phyloP scores from a whole-genome alignment of 2,797 vertebrate species.

The Pantherophis vulpinus region DNA sequence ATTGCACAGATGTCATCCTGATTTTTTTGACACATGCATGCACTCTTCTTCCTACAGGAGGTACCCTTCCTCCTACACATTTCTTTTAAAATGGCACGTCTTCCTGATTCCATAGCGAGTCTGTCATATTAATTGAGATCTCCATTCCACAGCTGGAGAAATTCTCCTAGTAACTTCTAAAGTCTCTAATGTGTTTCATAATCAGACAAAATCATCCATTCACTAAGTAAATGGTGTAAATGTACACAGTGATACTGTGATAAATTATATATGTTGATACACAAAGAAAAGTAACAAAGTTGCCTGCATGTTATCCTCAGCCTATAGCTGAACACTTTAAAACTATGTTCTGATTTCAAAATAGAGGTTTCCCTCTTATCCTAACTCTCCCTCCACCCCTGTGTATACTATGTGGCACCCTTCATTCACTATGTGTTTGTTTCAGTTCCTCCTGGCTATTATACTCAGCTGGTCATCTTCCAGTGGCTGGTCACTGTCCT shows the following conservation, averaged over 20 bases:
- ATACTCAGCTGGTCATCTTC: not conserved
- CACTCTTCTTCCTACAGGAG: not conserved
- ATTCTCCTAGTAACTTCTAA: not conserved
- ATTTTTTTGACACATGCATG: not conserved
- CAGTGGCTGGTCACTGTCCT: not conserved
- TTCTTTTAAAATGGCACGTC: not conserved
- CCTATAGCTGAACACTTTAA: not conserved
- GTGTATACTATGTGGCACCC: not conserved
- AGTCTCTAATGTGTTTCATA: not conserved
- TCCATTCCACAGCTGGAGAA: not conserved
- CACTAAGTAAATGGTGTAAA: not conserved
- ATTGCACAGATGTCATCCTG: not conserved
- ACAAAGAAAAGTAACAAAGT: not conserved
- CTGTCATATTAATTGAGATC: not conserved
- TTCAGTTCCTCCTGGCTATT: not conserved
- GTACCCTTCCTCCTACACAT: not conserved
- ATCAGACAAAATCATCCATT: not conserved
- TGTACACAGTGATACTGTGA: not conserved
- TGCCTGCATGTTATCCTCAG: not conserved
- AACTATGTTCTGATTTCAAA: not conserved
- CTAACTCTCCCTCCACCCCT: too few species aligned
- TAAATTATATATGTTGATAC: slow-evolving; percentile 2
- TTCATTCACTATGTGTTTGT: not conserved
- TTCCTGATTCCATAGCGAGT: not conserved
- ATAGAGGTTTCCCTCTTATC: too few species aligned